Percentiles rank a stretch among this genome's conserved stretches.
phyloP scores from a whole-genome alignment of 1,140 invertebrate genomes.

The Papilio polyxenes region DNA sequence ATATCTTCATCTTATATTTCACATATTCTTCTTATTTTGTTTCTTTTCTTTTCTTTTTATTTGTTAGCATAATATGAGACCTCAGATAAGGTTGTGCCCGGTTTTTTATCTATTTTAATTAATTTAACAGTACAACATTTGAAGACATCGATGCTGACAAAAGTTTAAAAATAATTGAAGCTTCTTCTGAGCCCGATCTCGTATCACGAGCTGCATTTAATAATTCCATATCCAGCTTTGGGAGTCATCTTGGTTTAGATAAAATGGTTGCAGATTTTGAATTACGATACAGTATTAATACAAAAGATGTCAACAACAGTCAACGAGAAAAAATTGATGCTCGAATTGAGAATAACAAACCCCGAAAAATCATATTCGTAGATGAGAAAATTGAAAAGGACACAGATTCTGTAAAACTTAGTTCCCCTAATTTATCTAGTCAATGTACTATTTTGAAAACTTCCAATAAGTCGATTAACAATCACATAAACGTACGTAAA shows the following conservation, averaged over 20 bases:
- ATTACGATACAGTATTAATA: constrained; percentile 50
- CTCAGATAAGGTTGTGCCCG: background rate
- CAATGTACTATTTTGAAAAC: constrained; percentile 54
- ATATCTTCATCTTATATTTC: background rate
- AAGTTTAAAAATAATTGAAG: constrained; percentile 61
- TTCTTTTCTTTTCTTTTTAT: too few species aligned
- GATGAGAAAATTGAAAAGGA: background rate
- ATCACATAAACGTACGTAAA: constrained; percentile 48
- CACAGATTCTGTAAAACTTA: background rate
- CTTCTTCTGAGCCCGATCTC: constrained; percentile 60
- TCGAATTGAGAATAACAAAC: background rate
- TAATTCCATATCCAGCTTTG: constrained; percentile 32
- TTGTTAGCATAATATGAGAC: background rate
- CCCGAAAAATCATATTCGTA: background rate
- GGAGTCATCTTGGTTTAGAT: constrained; percentile 50
- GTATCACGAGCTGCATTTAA: constrained; percentile 37
- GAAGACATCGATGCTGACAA: constrained; percentile 43
- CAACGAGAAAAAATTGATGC: constrained; percentile 30
- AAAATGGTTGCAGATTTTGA: constrained; percentile 55
- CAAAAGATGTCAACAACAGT: constrained; percentile 55
- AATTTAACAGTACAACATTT: constrained; percentile 35
- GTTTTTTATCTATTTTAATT: constrained; percentile 39
- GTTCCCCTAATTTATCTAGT: constrained; percentile 8
- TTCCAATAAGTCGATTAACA: constrained; percentile 52
- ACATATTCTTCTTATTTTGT: too few species aligned